These are phyloP conservation scores for Poliocrania exsul DNA, from an alignment of 2,797 vertebrate genomes.

Conservation along the genomic window DNA sequence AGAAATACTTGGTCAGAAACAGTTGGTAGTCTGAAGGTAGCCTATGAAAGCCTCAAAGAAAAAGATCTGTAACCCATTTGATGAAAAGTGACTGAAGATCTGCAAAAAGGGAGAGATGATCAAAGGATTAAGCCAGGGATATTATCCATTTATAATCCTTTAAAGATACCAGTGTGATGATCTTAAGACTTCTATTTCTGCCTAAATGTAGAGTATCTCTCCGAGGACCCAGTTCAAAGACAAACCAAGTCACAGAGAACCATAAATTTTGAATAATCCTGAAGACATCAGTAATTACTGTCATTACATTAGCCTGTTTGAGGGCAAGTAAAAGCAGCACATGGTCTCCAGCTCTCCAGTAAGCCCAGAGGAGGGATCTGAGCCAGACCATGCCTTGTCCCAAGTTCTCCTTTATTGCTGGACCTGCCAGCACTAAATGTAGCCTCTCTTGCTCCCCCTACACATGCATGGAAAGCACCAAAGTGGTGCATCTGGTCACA, in stretches of 20 bases:
- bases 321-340: not conserved
- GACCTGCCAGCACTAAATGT: not conserved
- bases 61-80: not conserved
- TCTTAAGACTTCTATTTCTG: not conserved
- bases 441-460: not conserved
- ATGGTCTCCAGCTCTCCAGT: not conserved
- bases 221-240: not conserved
- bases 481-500: not conserved
- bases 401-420: not conserved
- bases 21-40: not conserved
- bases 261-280: not conserved
- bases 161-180: not conserved
- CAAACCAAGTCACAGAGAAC: not conserved
- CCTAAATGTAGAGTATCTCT: not conserved
- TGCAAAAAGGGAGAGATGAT: not conserved
- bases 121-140: slow-evolving; percentile 6
- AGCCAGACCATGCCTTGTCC: not conserved
- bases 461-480: fast-evolving
- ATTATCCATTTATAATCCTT: slow-evolving; percentile 23
- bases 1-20: not conserved
- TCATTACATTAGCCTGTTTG: not conserved
- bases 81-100: slow-evolving; percentile 10
- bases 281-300: not conserved
- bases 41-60: not conserved
- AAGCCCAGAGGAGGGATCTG: not conserved